A percentile compares a stretch with the other conserved stretches of the same genome.
These are phyloP conservation scores for Cydia splendana DNA, from an alignment of 1,140 invertebrate genomes.

Conservation along the genomic window DNA sequence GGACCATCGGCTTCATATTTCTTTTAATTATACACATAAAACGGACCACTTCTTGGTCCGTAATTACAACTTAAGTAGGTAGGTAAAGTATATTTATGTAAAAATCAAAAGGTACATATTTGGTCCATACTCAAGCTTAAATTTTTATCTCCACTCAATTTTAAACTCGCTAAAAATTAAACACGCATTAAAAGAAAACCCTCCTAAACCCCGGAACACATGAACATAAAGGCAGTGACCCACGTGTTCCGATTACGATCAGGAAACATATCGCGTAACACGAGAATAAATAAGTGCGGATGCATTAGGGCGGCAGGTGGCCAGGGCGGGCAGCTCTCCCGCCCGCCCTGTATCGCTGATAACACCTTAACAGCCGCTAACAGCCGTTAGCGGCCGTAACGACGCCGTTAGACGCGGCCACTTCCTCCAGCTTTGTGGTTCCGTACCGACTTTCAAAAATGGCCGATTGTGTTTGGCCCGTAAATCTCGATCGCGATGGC, in stretches of 20 bases:
- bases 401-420: constrained; percentile 49
- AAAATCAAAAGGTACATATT: too few species aligned
- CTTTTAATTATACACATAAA: too few species aligned
- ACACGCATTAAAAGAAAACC: constrained; percentile 13
- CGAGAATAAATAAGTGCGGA: constrained; percentile 33
- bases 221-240: constrained; percentile 12
- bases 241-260: constrained; percentile 23
- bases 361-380: constrained; percentile 45
- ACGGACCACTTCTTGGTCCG: too few species aligned
- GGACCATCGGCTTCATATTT: too few species aligned
- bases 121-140: not conserved
- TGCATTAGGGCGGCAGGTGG: constrained; percentile 21
- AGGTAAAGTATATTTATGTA: too few species aligned
- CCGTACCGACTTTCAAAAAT: constrained; percentile 35
- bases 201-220: not conserved
- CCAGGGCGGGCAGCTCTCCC: constrained; percentile 23
- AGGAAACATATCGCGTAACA: constrained; percentile 32
- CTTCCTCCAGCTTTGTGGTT: constrained; percentile 67
- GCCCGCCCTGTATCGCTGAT: constrained; percentile 33
- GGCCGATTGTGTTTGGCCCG: constrained; percentile 26
- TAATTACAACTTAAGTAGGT: too few species aligned
- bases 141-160: not conserved
- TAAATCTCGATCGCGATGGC: constrained; percentile 29
- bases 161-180: constrained; percentile 18
- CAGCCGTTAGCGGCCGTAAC: constrained; percentile 59